A percentile compares a stretch with the other conserved stretches of the same genome.
Evolutionary conservation across 2,797 vertebrate species (phyloP).

Genomic region (Gallinago stenura): DNA sequence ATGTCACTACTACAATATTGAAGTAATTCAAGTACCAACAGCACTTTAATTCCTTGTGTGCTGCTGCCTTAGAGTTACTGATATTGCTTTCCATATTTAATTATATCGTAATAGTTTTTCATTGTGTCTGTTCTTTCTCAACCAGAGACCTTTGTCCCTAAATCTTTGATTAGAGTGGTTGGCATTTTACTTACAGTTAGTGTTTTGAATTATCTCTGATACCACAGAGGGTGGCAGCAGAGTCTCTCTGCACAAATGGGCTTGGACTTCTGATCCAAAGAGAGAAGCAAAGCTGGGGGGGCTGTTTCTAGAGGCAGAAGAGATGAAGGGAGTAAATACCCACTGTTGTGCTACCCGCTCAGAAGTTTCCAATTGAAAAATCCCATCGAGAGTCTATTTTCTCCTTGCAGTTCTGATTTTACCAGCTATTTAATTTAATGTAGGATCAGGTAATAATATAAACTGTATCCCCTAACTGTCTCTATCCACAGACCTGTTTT

Average conservation of each 20-base stretch:
- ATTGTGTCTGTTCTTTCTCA: background rate
- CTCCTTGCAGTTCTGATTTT: slow-evolving; percentile 15
- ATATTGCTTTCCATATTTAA: background rate
- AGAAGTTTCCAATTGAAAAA: background rate
- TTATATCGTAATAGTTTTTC: background rate
- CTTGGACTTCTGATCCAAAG: background rate
- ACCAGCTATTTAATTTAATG: background rate
- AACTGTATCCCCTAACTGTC: background rate
- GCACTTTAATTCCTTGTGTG: background rate
- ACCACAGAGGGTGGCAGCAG: slow-evolving; percentile 38
- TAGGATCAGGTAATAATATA: slow-evolving; percentile 38
- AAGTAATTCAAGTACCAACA: background rate
- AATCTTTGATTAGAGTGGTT: background rate
- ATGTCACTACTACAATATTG: background rate
- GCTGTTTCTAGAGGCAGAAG: background rate
- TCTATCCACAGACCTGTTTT: slow-evolving; percentile 36
- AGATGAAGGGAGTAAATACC: background rate
- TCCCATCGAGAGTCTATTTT: background rate
- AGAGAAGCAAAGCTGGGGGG: background rate
- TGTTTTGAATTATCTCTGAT: background rate
- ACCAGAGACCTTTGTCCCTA: background rate
- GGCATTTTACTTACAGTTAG: background rate
- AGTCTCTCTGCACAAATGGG: background rate
- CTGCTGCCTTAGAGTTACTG: background rate
- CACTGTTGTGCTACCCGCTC: background rate